These are phyloP conservation scores for Discoglossus pictus DNA, from an alignment of 2,797 vertebrate genomes.

Conservation along the genomic window DNA sequence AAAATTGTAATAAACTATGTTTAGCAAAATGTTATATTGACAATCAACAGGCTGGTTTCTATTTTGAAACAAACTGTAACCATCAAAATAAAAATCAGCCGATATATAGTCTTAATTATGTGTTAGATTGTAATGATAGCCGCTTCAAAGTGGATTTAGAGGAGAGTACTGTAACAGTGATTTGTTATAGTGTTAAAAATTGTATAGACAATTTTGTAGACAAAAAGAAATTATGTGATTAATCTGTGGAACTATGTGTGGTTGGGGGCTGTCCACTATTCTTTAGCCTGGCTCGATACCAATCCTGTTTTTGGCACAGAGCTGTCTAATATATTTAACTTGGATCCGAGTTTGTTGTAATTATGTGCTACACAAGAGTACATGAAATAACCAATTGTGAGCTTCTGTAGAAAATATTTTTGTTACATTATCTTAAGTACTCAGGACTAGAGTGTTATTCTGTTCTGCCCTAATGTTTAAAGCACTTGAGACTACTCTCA, in stretches of 20 bases:
- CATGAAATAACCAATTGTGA: slow-evolving; percentile 45
- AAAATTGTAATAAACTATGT: no score
- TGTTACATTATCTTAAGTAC: slow-evolving; percentile 39
- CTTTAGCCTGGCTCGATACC: slow-evolving; percentile 34
- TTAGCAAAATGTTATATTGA: no score
- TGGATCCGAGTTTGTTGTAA: slow-evolving; percentile 33
- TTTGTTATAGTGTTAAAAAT: no score
- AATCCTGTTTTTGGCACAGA: slow-evolving; percentile 32
- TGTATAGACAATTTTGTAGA: background rate
- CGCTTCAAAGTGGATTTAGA: no score
- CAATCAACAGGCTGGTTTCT: no score
- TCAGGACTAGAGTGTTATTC: slow-evolving; percentile 25
- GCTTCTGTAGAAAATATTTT: slow-evolving; percentile 43
- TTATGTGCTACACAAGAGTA: slow-evolving; percentile 38
- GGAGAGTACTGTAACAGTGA: no score
- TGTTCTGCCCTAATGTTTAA: background rate
- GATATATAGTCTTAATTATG: no score
- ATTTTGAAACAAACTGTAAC: no score
- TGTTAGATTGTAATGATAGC: no score
- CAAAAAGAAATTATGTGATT: slow-evolving; percentile 21
- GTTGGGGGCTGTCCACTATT: slow-evolving; percentile 30
- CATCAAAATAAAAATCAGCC: no score
- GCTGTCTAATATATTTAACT: slow-evolving; percentile 40
- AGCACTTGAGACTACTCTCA: background rate
- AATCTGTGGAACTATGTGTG: slow-evolving; percentile 35